These are phyloP conservation scores for Merluccius polli DNA, from an alignment of 2,797 vertebrate species.

Conservation along the genomic window DNA sequence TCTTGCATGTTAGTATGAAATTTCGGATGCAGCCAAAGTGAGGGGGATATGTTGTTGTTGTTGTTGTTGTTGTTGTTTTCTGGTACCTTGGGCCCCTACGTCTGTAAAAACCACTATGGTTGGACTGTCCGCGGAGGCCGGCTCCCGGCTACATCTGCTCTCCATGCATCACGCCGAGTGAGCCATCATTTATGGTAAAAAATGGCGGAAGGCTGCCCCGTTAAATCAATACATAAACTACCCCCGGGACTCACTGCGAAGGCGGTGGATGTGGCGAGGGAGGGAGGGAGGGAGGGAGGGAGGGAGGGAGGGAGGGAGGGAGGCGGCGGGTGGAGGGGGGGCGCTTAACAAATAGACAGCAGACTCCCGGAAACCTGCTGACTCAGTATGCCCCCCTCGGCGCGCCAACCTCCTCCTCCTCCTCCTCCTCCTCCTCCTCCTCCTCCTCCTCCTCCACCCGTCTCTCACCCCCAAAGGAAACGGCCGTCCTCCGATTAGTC, in stretches of 20 bases:
- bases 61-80: too few relatives aligned
- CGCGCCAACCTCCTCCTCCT: too few relatives aligned
- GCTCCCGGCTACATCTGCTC: conserved; percentile 26
- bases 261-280: conserved; percentile 61
- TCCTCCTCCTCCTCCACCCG: conserved; percentile 3
- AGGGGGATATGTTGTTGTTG: too few relatives aligned
- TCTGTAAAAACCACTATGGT: conserved; percentile 26
- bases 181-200: conserved; percentile 72
- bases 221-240: conserved; percentile 79
- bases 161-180: conserved; percentile 44
- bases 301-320: conserved; percentile 16
- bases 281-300: conserved; percentile 57
- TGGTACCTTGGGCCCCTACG: too few relatives aligned
- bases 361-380: conserved; percentile 51
- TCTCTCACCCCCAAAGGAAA: neutral
- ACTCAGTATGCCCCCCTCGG: conserved; percentile 54
- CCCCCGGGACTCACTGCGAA: conserved; percentile 60
- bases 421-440: too few relatives aligned
- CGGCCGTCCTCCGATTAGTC: conserved; percentile 36
- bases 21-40: too few relatives aligned
- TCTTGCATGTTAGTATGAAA: too few relatives aligned
- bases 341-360: conserved; percentile 68
- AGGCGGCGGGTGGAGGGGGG: conserved; percentile 64
- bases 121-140: conserved; percentile 39
- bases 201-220: conserved; percentile 59